phyloP scores from a whole-genome alignment of 2,113 vertebrate species.

The Tringa solitaria region DNA sequence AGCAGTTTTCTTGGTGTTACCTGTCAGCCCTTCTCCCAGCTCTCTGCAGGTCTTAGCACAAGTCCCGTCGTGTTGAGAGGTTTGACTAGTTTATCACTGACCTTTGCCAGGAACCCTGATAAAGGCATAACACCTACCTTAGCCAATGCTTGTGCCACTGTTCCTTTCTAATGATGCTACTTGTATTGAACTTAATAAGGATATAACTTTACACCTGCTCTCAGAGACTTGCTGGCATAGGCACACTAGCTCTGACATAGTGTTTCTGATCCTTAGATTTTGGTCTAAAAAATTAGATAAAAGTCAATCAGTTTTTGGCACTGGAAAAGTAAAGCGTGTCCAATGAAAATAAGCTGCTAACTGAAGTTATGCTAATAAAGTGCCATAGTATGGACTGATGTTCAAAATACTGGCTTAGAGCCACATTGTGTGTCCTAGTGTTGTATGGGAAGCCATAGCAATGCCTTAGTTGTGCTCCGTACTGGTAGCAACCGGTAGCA shows the following conservation, averaged over 20 bases:
- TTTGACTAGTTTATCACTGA: background rate
- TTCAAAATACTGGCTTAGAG: background rate
- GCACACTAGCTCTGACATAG: background rate
- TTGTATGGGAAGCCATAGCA: background rate
- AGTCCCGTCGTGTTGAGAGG: background rate
- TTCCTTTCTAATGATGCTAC: background rate
- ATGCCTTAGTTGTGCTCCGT: background rate
- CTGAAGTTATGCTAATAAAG: background rate
- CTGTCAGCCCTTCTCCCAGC: background rate
- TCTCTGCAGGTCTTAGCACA: background rate
- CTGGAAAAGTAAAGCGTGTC: background rate
- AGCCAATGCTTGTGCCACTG: background rate
- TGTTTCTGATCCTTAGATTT: background rate
- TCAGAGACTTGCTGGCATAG: background rate
- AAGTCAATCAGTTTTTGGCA: background rate
- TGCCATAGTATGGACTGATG: background rate
- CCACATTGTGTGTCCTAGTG: background rate
- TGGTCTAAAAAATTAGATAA: background rate
- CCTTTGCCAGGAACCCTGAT: background rate
- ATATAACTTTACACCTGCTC: background rate
- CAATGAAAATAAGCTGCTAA: background rate
- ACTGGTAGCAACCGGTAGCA: rapidly evolving
- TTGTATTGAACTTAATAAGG: background rate
- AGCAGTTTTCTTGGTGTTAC: background rate
- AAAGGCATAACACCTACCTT: background rate